A percentile compares a stretch with the other conserved stretches of the same genome.
These are phyloP conservation scores for Calycopis cecrops DNA, from an alignment of 1,140 invertebrate genomes.

Conservation along the genomic window DNA sequence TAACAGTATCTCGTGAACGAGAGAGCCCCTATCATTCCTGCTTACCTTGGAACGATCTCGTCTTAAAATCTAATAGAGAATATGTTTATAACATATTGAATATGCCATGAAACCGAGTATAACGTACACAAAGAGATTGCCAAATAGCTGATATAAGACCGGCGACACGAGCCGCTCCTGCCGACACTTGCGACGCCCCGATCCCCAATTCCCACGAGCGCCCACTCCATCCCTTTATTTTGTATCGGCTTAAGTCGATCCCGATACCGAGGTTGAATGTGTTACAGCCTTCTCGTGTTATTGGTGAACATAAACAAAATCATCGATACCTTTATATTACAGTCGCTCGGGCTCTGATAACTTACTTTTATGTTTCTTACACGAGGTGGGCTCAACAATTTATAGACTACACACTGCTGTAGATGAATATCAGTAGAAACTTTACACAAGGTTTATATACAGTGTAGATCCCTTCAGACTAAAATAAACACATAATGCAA, in stretches of 20 bases:
- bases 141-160: constrained; percentile 30
- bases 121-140: constrained; percentile 21
- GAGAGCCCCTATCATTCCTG: too few species aligned
- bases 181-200: constrained; percentile 46
- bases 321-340: constrained; percentile 12
- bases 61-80: too few species aligned
- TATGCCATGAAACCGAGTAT: neutral
- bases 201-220: constrained; percentile 42
- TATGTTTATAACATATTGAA: too few species aligned
- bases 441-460: too few species aligned
- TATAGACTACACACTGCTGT: neutral
- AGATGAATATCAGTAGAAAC: too few species aligned
- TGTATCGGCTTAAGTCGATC: constrained; percentile 31
- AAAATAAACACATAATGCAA: too few species aligned
- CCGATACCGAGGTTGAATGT: constrained; percentile 32
- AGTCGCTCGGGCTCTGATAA: neutral
- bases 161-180: constrained; percentile 42
- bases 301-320: constrained; percentile 18
- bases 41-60: too few species aligned
- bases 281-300: constrained; percentile 14
- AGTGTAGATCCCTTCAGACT: too few species aligned
- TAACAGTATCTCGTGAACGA: too few species aligned
- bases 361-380: constrained; percentile 14
- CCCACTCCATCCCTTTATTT: constrained; percentile 33
- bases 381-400: neutral